Evolutionary conservation across 2,797 vertebrate species (phyloP).

Genomic region (Coendou prehensilis): DNA sequence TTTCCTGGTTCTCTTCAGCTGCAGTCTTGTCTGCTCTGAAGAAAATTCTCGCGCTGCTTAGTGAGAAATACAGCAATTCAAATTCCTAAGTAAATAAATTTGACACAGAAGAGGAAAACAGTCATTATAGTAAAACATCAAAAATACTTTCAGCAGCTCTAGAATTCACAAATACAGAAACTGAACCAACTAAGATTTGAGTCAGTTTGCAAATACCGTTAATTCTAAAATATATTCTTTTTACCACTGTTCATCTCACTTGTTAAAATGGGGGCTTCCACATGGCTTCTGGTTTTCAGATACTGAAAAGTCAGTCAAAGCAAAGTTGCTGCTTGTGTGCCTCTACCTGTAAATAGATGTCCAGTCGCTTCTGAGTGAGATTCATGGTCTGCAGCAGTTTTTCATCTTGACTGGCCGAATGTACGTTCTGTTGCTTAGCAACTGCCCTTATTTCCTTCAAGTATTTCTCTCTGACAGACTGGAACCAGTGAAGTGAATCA

Average conservation of each 20-base stretch:
- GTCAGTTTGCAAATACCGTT: neutral
- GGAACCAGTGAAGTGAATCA: conserved; percentile 99
- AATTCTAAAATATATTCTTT: conserved; percentile 17
- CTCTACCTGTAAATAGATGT: conserved; percentile 96
- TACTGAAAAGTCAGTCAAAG: neutral
- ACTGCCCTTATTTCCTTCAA: conserved; percentile 96
- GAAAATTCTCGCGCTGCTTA: conserved; percentile 99
- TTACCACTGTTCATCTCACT: neutral
- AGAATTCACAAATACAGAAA: conserved; percentile 61
- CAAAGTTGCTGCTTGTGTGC: neutral
- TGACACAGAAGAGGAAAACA: conserved; percentile 63
- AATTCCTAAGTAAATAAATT: conserved; percentile 93
- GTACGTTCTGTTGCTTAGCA: conserved; percentile 96
- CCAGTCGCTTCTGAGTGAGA: conserved; percentile 98
- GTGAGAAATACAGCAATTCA: conserved; percentile 98
- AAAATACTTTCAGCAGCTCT: conserved; percentile 53
- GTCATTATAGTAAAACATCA: neutral
- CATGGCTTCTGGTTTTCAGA: neutral
- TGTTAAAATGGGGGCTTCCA: neutral
- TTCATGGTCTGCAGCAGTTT: conserved; percentile 99
- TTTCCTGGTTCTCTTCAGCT: conserved; percentile 98
- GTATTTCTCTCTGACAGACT: conserved; percentile 98
- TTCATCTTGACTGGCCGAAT: conserved; percentile 95
- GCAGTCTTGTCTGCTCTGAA: conserved; percentile 99
- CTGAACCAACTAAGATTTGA: conserved; percentile 32